These are phyloP conservation scores for Pocillopora damicornis DNA, from an alignment of 64 coral and sea anemone species.

Conservation along the genomic window DNA sequence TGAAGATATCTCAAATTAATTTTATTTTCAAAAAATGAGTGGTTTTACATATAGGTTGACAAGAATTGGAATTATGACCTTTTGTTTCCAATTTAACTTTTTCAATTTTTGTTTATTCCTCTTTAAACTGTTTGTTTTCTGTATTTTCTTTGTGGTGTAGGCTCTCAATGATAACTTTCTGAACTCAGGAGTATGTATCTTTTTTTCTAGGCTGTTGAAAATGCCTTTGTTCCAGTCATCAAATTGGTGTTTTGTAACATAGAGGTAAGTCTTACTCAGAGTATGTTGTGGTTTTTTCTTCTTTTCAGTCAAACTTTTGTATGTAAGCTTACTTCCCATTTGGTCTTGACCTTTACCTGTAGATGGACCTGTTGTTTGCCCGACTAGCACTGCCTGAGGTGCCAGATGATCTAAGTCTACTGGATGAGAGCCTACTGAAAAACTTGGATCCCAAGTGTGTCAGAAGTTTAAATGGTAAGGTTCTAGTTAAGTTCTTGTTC, in stretches of 20 bases:
- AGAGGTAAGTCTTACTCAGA: slow-evolving; percentile 53
- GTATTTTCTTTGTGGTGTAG: no score
- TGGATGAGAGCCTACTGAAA: slow-evolving; percentile 93
- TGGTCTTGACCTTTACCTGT: no score
- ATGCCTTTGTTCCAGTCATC: slow-evolving; percentile 98
- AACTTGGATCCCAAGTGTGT: slow-evolving; percentile 93
- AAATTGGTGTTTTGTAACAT: slow-evolving; percentile 94
- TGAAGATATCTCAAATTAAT: no score
- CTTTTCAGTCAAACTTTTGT: background rate
- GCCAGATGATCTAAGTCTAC: slow-evolving; percentile 75
- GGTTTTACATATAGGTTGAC: no score
- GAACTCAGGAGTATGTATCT: background rate
- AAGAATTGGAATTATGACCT: no score
- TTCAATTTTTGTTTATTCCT: no score
- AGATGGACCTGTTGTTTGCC: slow-evolving; percentile 95
- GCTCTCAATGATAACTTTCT: no score
- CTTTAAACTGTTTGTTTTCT: no score
- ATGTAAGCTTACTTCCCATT: background rate
- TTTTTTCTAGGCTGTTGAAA: slow-evolving; percentile 79
- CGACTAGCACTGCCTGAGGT: slow-evolving; percentile 85
- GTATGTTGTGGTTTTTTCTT: background rate
- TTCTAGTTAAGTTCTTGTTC: background rate
- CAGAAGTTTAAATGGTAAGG: slow-evolving; percentile 88
- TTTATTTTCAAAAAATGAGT: no score
- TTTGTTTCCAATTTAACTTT: no score